Conservation (phyloP, 2,113 vertebrate species). For the Callipepla californica region DNA sequence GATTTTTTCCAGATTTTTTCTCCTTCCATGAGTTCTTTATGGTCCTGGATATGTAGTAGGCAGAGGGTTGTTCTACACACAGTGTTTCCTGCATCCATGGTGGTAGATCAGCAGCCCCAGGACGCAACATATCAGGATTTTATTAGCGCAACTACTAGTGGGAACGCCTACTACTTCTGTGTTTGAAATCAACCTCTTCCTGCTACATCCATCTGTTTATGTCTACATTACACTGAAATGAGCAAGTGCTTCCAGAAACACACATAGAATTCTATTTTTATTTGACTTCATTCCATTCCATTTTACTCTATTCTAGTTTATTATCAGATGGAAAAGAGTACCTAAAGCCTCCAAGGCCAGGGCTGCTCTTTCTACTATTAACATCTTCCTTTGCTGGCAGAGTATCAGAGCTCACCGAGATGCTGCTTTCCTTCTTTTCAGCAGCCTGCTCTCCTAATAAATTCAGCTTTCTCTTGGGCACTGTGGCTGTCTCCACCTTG, state of each 20-base stretch:
- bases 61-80: not conserved
- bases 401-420: not conserved
- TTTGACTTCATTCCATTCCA: not conserved
- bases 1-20: not conserved
- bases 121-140: not conserved
- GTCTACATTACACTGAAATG: fast-evolving
- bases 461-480: not conserved
- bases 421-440: not conserved
- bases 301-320: not conserved
- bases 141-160: not conserved
- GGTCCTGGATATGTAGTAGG: not conserved
- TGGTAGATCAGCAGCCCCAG: not conserved
- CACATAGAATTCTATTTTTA: fast-evolving
- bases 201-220: not conserved
- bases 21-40: not conserved
- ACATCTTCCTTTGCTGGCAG: not conserved
- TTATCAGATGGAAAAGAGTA: not conserved
- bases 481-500: not conserved
- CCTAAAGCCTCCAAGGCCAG: not conserved
- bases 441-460: not conserved
- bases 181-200: not conserved
- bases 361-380: not conserved
- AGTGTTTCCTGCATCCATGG: not conserved
- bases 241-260: not conserved
- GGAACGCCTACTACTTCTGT: not conserved